Conservation (phyloP, 2,113 vertebrate genomes). For the Brachionichthys hirsutus region DNA sequence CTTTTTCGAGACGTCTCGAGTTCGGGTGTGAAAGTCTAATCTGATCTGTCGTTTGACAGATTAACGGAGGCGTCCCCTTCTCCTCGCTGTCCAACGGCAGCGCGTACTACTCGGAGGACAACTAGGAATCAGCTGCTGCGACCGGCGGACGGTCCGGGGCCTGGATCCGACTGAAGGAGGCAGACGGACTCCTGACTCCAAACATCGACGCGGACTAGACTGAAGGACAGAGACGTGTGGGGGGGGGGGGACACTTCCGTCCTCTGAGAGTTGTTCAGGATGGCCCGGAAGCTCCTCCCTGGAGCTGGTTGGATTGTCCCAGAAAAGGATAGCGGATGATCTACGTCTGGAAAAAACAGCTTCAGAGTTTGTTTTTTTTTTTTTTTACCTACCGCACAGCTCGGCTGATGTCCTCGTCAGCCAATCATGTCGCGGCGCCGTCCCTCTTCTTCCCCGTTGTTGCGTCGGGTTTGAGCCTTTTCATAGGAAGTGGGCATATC, state of each 20-base stretch:
- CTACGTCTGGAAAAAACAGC: background rate
- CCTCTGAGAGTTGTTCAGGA: background rate
- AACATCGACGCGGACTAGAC: constrained; percentile 25
- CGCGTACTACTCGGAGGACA: constrained; percentile 63
- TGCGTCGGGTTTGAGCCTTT: too few relatives aligned
- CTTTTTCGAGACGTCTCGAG: too few relatives aligned
- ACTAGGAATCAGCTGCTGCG: constrained; percentile 48
- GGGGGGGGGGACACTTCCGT: background rate
- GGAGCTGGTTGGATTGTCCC: constrained; percentile 23
- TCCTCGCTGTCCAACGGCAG: constrained; percentile 49
- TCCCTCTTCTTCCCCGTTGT: too few relatives aligned
- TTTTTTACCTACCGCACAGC: too few relatives aligned
- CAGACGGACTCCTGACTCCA: constrained; percentile 26
- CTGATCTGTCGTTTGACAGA: constrained; percentile 41
- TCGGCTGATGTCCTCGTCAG: too few relatives aligned
- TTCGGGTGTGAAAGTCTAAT: background rate
- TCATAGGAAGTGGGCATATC: too few relatives aligned
- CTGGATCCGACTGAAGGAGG: constrained; percentile 11
- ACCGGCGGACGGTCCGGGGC: constrained; percentile 20
- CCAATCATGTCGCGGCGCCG: too few relatives aligned
- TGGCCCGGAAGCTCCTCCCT: background rate
- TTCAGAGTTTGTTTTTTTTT: background rate
- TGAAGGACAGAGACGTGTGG: constrained; percentile 20
- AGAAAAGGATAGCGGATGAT: background rate
- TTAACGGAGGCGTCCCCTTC: constrained; percentile 55